These are phyloP conservation scores for Brachypteracias leptosomus DNA, from an alignment of 2,113 vertebrate species.

Conservation along the genomic window DNA sequence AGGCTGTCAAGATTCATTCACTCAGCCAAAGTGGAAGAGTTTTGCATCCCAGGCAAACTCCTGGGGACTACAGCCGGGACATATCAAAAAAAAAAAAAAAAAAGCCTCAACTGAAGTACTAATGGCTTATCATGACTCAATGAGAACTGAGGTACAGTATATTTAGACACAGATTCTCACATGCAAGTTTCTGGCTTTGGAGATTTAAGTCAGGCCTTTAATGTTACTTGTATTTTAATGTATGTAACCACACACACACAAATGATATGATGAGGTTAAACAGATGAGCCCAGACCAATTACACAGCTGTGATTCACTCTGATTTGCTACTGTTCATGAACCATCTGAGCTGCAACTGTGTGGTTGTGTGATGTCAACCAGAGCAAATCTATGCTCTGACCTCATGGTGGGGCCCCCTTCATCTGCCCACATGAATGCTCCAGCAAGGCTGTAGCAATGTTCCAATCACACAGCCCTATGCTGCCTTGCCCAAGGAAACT, in stretches of 20 bases:
- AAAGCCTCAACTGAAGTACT: background rate
- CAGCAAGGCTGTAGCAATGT: background rate
- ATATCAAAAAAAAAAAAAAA: background rate
- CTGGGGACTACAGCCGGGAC: background rate
- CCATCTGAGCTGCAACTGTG: background rate
- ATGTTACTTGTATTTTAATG: conserved; percentile 14
- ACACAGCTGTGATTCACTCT: conserved; percentile 25
- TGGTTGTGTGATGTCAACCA: background rate
- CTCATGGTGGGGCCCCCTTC: background rate
- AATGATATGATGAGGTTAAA: background rate
- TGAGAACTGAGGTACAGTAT: background rate
- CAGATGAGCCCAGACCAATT: background rate
- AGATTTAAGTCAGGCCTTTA: conserved; percentile 16
- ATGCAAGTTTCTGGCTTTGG: background rate
- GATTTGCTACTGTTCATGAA: background rate
- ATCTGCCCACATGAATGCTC: background rate
- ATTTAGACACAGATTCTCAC: background rate
- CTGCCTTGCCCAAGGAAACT: background rate
- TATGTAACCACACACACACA: background rate
- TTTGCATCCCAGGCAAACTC: background rate
- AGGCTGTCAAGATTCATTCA: background rate
- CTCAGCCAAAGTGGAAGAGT: background rate
- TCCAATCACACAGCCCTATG: rapidly evolving
- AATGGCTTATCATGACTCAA: background rate
- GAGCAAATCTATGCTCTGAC: background rate